Percentiles rank a stretch among this genome's conserved stretches.
These are phyloP conservation scores for Premnoplex brunnescens DNA, from an alignment of 2,797 vertebrate genomes.

Conservation along the genomic window DNA sequence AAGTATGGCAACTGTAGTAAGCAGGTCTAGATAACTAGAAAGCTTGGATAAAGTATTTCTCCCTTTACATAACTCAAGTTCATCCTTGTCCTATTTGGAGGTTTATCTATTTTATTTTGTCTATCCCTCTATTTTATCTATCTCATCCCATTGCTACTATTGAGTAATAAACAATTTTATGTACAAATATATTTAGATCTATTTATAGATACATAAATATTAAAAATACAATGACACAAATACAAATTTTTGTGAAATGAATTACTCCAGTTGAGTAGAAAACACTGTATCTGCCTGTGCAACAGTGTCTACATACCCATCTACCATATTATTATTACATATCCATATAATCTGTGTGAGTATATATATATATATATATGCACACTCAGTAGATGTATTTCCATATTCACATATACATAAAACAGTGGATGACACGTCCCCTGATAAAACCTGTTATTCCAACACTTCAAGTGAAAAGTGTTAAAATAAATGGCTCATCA, in stretches of 20 bases:
- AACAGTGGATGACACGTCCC: conserved; percentile 75
- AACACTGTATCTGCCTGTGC: neutral
- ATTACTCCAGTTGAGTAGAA: neutral
- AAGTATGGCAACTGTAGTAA: neutral
- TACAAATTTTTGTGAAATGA: neutral
- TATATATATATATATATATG: neutral
- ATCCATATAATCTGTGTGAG: conserved; percentile 23
- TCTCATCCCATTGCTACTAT: neutral
- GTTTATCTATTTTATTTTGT: neutral
- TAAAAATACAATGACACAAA: neutral
- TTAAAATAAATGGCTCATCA: conserved; percentile 81
- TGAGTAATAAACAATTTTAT: neutral
- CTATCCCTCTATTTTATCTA: neutral
- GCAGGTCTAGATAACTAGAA: neutral
- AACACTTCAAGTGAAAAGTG: conserved; percentile 79
- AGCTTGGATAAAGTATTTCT: neutral
- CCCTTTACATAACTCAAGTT: neutral
- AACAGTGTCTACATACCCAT: neutral
- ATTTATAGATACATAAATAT: neutral
- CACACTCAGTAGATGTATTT: conserved; percentile 69
- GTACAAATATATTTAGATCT: neutral
- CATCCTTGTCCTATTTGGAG: neutral
- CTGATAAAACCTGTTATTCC: conserved; percentile 80
- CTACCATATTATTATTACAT: conserved; percentile 15
- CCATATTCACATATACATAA: conserved; percentile 78